These are phyloP conservation scores for Coregonus suidteri DNA, from an alignment of 2,797 vertebrate species.

Conservation along the genomic window DNA sequence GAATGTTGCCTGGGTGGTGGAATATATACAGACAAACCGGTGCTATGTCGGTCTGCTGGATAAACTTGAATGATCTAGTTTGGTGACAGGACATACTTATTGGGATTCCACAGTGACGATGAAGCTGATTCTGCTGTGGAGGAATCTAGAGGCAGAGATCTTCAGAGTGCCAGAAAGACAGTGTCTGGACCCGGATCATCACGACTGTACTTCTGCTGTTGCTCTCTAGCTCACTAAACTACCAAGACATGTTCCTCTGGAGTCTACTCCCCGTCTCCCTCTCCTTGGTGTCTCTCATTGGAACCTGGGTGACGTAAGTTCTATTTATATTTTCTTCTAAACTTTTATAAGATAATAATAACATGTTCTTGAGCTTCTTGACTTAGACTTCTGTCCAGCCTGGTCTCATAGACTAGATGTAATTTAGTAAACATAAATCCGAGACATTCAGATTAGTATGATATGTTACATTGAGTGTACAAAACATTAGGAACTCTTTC, in stretches of 20 bases:
- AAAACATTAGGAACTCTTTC: too few relatives aligned
- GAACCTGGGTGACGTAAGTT: constrained; percentile 82
- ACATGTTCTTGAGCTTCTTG: too few relatives aligned
- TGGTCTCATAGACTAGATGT: too few relatives aligned
- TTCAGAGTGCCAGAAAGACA: not conserved
- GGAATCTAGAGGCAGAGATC: constrained; percentile 12
- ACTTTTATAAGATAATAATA: not conserved
- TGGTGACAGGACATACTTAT: too few relatives aligned
- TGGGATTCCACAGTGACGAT: not conserved
- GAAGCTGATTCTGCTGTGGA: not conserved
- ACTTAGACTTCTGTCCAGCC: too few relatives aligned
- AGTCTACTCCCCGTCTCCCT: constrained; percentile 73
- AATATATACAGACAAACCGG: not conserved
- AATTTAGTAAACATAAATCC: too few relatives aligned
- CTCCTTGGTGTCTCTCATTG: constrained; percentile 72
- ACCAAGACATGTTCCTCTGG: constrained; percentile 74
- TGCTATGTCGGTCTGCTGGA: too few relatives aligned
- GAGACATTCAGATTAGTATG: too few relatives aligned
- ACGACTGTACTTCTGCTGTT: not conserved
- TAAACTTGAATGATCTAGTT: too few relatives aligned
- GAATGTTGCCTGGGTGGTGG: constrained; percentile 34
- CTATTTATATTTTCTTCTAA: not conserved
- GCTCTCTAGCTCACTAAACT: not conserved
- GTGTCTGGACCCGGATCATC: constrained; percentile 8
- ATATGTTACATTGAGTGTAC: too few relatives aligned